Evolutionary conservation across 2,797 vertebrate species (phyloP), one percentile per base, ranked within the genome.

Genomic region (Hypotaenidia philippensis): DNA sequence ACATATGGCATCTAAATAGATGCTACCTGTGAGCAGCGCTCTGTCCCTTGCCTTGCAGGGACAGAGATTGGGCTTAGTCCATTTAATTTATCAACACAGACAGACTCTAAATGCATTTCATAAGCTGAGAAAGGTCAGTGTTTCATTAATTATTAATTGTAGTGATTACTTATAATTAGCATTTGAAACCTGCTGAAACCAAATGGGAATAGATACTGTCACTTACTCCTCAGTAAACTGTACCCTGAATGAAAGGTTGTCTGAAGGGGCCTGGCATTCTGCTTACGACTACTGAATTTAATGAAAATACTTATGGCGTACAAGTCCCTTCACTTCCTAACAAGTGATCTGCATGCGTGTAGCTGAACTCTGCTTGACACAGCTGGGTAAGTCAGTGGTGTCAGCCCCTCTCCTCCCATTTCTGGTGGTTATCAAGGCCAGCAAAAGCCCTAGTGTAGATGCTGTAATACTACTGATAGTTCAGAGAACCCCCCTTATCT

Each of bases 341-440:
- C 22, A 91, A 77, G 49, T 15, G 20, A 66, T 83, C 56, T 45
- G 63, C 17, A 38, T 2, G 4, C 26, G 9, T 1, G 10, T 15
- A 74, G 44, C 29, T 66, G 27, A 94, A 90, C 56, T 70, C 44
- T 60, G 40, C 56, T 77, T 53, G 71, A 31, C 56, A 85, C 31
- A 38, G 56, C 68, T 56, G 50, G 0, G 4, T 68, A 56, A 65
- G 34, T 38, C 56, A 76, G 40, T 7, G 10, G 2, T 68, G 25
- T 75, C 64, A 89, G 76, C 12, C 41, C 23, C 41, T 41, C 80
- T 88, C 85, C 82, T 96, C 72, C 69, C 69, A 83, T 40, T 91
- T 91, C 69, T 91, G 57, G 53, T 56, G 53, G n/a, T 57, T 94
- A 91, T 93, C 79, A 78, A 41, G n/a, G 65, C 60, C 69, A 83